Evolutionary conservation across 1,140 invertebrate species (phyloP), one percentile per base, ranked within the genome.

Genomic region (Pinna nobilis): DNA sequence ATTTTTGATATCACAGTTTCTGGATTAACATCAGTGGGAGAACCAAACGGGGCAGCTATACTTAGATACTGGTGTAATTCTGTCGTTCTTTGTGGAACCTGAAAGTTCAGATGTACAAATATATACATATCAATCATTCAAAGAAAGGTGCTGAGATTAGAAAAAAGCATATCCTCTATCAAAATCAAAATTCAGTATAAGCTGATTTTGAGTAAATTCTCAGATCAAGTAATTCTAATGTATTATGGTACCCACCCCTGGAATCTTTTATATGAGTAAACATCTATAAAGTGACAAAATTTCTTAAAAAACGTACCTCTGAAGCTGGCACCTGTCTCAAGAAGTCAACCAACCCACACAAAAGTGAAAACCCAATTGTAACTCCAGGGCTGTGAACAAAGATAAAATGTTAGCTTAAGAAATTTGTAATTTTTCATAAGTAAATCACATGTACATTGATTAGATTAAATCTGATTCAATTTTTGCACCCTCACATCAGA

Each of bases 31-130:
- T 86, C 84, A 53, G 81, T 61, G 18, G 78, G 66, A 18, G 53
- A 57, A 1, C 85, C 85, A 78, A 85, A 85, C 11, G 85, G 82
- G n/a, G 78, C 85, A 25, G 85, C 82, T 51, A 82, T 78, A 65
- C 78, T 83, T 25, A 86, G 59, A 53, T 82, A 84, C 3, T 64
- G 51, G 30, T 81, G 76, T 15, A 86, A 44, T 32, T 85, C 82
- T 41, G 68, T 76, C 6, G 76, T 75, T 55, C 74, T 80, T 11
- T 76, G 63, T 32, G 70, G 25, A 25, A 82, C 61, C 82, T 84
- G 55, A 15, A 74, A 63, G 20, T 7, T 28, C 57, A 67, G 4
- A 28, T 2, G 6, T 20, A 47, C 37, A 59, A 60, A 47, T 44
- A 15, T 13, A 68, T 65, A 33, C 30, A 41, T 37, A 70, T 33